Base-by-base conservation (phyloP, 2,113 vertebrate species). In the Caloenas nicobarica region DNA sequence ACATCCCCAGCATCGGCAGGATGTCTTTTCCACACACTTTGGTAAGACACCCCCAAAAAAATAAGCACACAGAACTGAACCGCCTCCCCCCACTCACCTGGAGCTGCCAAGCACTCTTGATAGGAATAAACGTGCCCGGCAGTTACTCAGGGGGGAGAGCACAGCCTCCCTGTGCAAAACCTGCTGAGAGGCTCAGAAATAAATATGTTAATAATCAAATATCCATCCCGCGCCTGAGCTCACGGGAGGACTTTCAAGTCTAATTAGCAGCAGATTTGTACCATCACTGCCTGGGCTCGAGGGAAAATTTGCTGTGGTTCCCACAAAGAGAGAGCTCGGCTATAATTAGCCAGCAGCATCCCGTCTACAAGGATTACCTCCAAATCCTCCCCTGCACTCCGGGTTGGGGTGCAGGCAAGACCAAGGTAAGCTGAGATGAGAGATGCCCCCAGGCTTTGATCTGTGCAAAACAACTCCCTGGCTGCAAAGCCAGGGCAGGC, bases 261-360 rank as follows among this genome's bases (percentile, higher is more conserved):
- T 96, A 94, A 97, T 97, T 96, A 96, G 94, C 22, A n/a, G 90
- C 94, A 95, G 96, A 94, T 94, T 96, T 96, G 96, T 96, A 88
- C 90, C 82, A 44, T 15, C 11, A 8, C 88, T 66, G 85, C 93
- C 88, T 88, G 74, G 89, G 51, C 91, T 94, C 88, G 0, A 80
- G 95, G 95, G 95, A 95, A 82, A 46, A 51, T 83, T 93, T 3
- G 1, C 76, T 0, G 56, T 65, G 60, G 85, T 77, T 87, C 89
- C 91, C 91, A 90, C 0, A 0, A 73, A 96, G 88, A 1, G 1
- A 82, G 89, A 95, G 81, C 71, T 93, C 53, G 4, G 46, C 42
- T 88, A 51, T 90, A 94, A 96, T 95, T 91, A 95, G 81, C 56
- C 76, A 78, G 76, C 78, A 93, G 87, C 73, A 66, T 91, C 44